A percentile compares a stretch with the other conserved stretches of the same genome.
These are phyloP conservation scores for Dipodomys ordii DNA, from an alignment of 2,113 vertebrate species.

Conservation along the genomic window DNA sequence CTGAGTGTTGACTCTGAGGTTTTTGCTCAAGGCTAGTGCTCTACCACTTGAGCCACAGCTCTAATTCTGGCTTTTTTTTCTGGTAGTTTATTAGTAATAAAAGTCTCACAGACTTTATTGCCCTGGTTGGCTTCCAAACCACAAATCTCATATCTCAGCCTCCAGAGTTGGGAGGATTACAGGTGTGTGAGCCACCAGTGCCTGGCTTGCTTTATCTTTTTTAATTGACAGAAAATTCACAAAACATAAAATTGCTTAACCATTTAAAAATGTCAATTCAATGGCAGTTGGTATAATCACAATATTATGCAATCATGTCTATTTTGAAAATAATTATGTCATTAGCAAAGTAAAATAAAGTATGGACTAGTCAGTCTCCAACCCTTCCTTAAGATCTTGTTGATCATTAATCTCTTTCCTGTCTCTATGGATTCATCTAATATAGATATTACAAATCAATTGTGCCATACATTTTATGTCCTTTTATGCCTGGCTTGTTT, in stretches of 20 bases:
- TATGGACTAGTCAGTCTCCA: background rate
- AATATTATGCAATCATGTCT: background rate
- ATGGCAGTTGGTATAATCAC: background rate
- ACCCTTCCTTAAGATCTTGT: background rate
- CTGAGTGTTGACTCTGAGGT: too few species aligned
- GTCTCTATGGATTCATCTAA: background rate
- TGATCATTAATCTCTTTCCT: background rate
- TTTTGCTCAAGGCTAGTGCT: too few species aligned
- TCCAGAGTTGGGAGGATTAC: too few species aligned
- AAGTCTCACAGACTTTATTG: too few species aligned
- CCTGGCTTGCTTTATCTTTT: background rate
- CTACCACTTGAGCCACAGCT: too few species aligned
- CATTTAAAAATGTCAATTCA: background rate
- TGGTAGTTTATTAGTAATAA: too few species aligned
- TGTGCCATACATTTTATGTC: background rate
- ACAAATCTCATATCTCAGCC: too few species aligned
- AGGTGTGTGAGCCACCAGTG: too few species aligned
- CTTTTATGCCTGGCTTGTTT: background rate
- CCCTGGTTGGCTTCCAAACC: too few species aligned
- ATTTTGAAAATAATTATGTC: background rate
- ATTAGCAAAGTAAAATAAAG: background rate
- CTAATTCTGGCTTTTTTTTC: too few species aligned
- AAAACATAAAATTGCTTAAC: background rate
- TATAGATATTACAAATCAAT: background rate
- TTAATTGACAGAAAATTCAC: background rate